Evolutionary conservation across 2,888 invertebrate species (phyloP), one percentile per base, ranked within the genome.

Genomic region (Conistra vaccinii): DNA sequence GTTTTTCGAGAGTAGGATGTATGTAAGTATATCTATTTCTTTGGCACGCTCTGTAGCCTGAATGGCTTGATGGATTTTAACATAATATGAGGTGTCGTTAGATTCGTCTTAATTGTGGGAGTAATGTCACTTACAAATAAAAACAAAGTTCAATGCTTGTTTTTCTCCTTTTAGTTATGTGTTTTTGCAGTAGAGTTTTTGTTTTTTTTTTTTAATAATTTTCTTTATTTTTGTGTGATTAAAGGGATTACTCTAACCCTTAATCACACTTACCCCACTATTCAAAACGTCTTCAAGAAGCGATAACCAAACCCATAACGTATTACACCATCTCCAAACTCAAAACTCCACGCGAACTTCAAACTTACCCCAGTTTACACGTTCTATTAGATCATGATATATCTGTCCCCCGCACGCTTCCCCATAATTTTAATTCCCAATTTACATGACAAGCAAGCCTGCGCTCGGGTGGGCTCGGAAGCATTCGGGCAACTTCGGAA

Each of bases 401-500:
- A 78, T 75, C 73, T 76, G 61, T 68, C 29, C 51, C 60, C 63
- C 76, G 68, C 81, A 78, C 65, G 75, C 55, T 58, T 48, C 83
- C 68, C 72, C 81, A 85, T 86, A 83, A 86, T 83, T 83, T 79
- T 79, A 87, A 85, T 81, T 79, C 76, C 70, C 74, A 83, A 86
- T 87, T 86, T 79, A 83, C 86, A 86, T 86, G 83, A 83, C 85
- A 86, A 86, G 74, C 84, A 74, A 85, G 65, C 83, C 73, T 83
- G 60, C 62, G 77, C 77, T 85, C 82, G 82, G 82, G 42, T 69
- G 26, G 55, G 45, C 65, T 87, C 79, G 82, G 77, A 63, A 35
- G 17, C 69, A 23, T 69, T 78, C 85, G 86, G 48, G 32, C 35
- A 71, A 69, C 60, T 84, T 81, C 82, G 78, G 74, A 74, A 60